Conservation (phyloP, 1,140 invertebrate genomes). For the Brachionus angularis region DNA sequence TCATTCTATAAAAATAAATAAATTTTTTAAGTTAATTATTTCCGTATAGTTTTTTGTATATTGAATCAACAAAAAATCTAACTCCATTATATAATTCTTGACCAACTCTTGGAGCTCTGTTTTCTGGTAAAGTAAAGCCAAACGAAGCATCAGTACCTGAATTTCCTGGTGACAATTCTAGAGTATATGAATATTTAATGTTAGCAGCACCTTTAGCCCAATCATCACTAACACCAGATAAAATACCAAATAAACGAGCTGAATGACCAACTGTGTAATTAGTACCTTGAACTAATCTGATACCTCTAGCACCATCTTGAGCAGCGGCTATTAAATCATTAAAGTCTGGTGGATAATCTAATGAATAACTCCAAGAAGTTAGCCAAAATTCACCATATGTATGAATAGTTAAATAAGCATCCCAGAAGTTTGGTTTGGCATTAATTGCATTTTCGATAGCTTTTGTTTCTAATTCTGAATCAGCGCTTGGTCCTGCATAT, state of each 20-base stretch:
- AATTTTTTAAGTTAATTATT: too few relatives aligned
- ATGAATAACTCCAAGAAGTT: conserved; percentile 41
- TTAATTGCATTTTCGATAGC: conserved; percentile 20
- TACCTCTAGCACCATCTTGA: conserved; percentile 10
- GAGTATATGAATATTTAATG: conserved; percentile 57
- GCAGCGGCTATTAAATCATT: conserved; percentile 13
- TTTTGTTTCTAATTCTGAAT: conserved; percentile 42
- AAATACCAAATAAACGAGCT: conserved; percentile 16
- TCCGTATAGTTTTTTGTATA: too few relatives aligned
- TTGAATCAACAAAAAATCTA: too few relatives aligned
- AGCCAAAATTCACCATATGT: conserved; percentile 35
- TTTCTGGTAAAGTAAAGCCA: conserved; percentile 33
- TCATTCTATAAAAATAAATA: too few relatives aligned
- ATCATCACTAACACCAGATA: conserved; percentile 49
- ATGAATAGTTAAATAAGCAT: conserved; percentile 44
- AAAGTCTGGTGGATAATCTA: conserved; percentile 13
- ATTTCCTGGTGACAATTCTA: conserved; percentile 51
- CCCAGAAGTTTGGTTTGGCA: background rate
- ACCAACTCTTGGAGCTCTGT: conserved; percentile 39
- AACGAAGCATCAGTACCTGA: background rate
- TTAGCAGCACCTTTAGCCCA: conserved; percentile 53
- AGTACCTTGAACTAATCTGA: conserved; percentile 1
- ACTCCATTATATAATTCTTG: conserved; percentile 26
- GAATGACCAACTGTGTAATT: conserved; percentile 33
- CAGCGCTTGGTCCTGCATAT: conserved; percentile 26